Evolutionary conservation across 2,888 invertebrate species (phyloP).

Genomic region (Tiphia femorata): DNA sequence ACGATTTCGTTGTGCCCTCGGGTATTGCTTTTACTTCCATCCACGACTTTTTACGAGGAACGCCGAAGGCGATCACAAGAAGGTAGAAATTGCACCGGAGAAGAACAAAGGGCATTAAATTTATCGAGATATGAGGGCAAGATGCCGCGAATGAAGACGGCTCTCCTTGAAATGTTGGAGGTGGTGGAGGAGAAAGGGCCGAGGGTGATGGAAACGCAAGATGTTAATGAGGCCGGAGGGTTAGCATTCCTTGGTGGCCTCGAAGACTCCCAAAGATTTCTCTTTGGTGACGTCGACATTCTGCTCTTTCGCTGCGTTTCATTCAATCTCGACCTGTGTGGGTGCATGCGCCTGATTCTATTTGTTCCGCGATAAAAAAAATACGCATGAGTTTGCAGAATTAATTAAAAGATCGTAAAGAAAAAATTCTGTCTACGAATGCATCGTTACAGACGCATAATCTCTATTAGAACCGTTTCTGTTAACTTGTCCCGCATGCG

Average conservation of each 20-base stretch:
- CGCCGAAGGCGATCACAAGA: neutral
- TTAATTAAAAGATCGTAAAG: too few relatives aligned
- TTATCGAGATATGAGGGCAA: slow-evolving; percentile 30
- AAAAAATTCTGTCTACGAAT: too few relatives aligned
- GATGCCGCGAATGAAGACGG: slow-evolving; percentile 53
- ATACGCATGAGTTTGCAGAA: too few relatives aligned
- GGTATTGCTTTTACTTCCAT: slow-evolving; percentile 40
- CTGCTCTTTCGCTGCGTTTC: slow-evolving; percentile 40
- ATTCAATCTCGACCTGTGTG: slow-evolving; percentile 60
- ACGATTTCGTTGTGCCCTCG: too few relatives aligned
- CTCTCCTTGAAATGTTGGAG: slow-evolving; percentile 38
- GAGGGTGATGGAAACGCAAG: slow-evolving; percentile 62
- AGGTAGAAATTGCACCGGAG: neutral
- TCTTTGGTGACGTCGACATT: slow-evolving; percentile 55
- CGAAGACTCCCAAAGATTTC: slow-evolving; percentile 66
- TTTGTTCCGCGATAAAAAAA: neutral
- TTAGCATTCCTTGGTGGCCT: slow-evolving; percentile 66
- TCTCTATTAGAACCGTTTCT: too few relatives aligned
- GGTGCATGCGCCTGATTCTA: slow-evolving; percentile 30
- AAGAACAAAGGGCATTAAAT: neutral
- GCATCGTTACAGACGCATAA: too few relatives aligned
- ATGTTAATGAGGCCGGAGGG: slow-evolving; percentile 69
- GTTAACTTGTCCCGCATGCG: too few relatives aligned
- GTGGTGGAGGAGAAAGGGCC: slow-evolving; percentile 43
- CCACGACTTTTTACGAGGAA: neutral